phyloP scores from a whole-genome alignment of 2,888 invertebrate species.

The Lampropteryx suffumata region DNA sequence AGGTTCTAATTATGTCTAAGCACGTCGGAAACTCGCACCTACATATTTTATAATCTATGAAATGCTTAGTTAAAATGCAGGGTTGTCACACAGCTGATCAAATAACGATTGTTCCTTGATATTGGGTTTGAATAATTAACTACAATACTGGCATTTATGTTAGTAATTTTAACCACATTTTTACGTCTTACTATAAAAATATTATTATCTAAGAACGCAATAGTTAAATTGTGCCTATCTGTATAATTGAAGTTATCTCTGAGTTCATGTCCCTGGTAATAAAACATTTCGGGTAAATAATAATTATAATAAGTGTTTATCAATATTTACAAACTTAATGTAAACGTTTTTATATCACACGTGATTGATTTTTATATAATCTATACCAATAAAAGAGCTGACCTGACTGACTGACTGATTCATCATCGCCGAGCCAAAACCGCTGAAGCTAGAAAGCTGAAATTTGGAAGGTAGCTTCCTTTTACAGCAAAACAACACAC shows the following conservation, averaged over 20 bases:
- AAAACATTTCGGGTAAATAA: conserved; percentile 13
- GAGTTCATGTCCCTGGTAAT: conserved; percentile 14
- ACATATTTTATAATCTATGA: conserved; percentile 19
- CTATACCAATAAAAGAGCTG: background rate
- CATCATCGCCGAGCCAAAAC: too few relatives aligned
- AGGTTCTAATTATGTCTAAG: conserved; percentile 19
- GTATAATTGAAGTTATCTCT: conserved; percentile 10
- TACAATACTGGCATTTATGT: background rate
- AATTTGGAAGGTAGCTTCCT: too few relatives aligned
- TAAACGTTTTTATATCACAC: conserved; percentile 1
- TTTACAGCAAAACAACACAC: too few relatives aligned
- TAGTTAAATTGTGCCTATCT: background rate
- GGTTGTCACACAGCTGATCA: conserved; percentile 32
- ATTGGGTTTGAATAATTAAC: conserved; percentile 27
- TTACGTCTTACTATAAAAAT: background rate
- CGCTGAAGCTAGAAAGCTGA: too few relatives aligned
- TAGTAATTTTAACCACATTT: background rate
- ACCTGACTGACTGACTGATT: too few relatives aligned
- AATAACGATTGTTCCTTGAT: conserved; percentile 27
- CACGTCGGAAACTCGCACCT: conserved; percentile 18
- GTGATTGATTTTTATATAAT: conserved; percentile 1
- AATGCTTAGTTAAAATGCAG: conserved; percentile 33
- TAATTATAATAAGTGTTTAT: conserved; percentile 1
- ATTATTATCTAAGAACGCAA: too few relatives aligned
- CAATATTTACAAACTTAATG: conserved; percentile 13